phyloP scores from a whole-genome alignment of 2,797 vertebrate genomes.

The Todus mexicanus region DNA sequence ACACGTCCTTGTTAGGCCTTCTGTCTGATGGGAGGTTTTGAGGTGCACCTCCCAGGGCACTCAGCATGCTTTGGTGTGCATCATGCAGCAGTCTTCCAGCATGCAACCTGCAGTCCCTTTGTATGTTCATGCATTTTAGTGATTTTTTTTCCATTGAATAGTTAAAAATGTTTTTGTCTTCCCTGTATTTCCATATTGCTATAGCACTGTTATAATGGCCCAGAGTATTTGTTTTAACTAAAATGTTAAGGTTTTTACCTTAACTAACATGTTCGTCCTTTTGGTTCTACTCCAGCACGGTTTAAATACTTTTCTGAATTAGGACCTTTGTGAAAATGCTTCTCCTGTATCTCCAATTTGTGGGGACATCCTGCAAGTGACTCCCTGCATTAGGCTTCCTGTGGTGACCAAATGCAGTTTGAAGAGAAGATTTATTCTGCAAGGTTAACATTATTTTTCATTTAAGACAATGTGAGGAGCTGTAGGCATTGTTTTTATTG shows the following conservation, averaged over 20 bases:
- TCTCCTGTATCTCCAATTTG: neutral
- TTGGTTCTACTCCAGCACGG: neutral
- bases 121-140: neutral
- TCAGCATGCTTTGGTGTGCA: rapidly evolving
- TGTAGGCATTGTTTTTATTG: neutral
- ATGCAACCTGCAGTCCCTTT: rapidly evolving
- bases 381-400: neutral
- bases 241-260: neutral
- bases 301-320: neutral
- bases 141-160: neutral
- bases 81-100: neutral
- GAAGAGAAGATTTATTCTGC: neutral
- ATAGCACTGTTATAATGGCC: neutral
- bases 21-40: neutral
- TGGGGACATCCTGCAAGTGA: neutral
- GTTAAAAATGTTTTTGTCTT: neutral
- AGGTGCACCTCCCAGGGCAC: neutral
- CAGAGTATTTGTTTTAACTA: neutral
- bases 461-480: neutral
- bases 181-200: neutral
- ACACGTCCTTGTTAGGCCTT: neutral
- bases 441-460: neutral
- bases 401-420: neutral
- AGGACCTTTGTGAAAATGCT: neutral
- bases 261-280: neutral